Evolutionary conservation across 1,140 invertebrate genomes (phyloP).

Genomic region (Neotoxoptera formosana): DNA sequence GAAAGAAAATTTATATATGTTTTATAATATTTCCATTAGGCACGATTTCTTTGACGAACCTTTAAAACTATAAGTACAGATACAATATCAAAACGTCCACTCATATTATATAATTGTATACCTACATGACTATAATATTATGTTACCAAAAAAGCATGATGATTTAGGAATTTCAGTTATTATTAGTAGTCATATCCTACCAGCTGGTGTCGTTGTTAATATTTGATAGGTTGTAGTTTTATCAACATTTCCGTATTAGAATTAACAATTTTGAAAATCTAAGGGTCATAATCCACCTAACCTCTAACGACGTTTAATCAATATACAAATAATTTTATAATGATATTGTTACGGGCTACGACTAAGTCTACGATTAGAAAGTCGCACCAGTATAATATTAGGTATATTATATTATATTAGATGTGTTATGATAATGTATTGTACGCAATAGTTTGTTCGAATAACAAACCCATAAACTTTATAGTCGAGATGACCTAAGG

Average conservation of each 20-base stretch:
- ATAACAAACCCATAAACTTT: too few relatives aligned
- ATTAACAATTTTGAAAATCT: background rate
- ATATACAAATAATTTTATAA: too few relatives aligned
- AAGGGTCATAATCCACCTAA: background rate
- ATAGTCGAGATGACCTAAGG: too few relatives aligned
- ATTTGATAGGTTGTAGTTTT: background rate
- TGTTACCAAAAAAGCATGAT: background rate
- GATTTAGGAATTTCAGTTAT: background rate
- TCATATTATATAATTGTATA: background rate
- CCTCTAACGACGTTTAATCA: background rate
- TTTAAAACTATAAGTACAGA: background rate
- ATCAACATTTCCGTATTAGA: background rate
- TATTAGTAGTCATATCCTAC: background rate
- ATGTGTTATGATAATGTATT: too few relatives aligned
- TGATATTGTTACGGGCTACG: too few relatives aligned
- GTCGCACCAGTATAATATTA: too few relatives aligned
- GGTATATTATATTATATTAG: too few relatives aligned
- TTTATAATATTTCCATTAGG: background rate
- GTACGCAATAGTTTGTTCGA: too few relatives aligned
- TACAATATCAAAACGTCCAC: background rate
- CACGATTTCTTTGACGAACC: background rate
- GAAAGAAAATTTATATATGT: background rate
- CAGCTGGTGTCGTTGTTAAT: background rate
- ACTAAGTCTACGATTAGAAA: too few relatives aligned
- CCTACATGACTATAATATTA: too few relatives aligned